Conservation (phyloP, 2,888 invertebrate genomes). For the Drosophila neonasuta region DNA sequence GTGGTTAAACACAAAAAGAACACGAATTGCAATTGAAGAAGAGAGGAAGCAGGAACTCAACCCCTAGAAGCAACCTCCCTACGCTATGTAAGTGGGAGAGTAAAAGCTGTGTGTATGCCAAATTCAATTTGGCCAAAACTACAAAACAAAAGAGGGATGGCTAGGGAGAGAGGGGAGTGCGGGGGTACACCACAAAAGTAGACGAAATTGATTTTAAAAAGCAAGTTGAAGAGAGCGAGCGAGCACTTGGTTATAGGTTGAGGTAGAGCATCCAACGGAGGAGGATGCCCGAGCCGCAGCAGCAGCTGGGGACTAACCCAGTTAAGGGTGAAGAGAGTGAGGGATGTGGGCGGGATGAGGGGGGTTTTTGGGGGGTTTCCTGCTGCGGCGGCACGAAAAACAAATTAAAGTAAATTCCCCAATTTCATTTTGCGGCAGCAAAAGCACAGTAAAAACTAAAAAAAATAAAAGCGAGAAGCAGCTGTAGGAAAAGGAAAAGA, state of each 20-base stretch:
- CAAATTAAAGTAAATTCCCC: conserved; percentile 77
- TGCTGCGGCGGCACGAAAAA: conserved; percentile 75
- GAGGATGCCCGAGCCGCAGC: not conserved
- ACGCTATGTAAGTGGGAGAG: conserved; percentile 16
- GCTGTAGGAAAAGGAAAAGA: conserved; percentile 55
- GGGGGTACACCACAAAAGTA: conserved; percentile 57
- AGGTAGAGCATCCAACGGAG: conserved; percentile 9
- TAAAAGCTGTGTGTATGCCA: conserved; percentile 59
- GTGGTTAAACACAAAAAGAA: conserved; percentile 52
- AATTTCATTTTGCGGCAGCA: conserved; percentile 75
- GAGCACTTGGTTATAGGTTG: conserved; percentile 21
- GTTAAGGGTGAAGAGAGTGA: conserved; percentile 5
- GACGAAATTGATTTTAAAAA: conserved; percentile 77
- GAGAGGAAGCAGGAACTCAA: too few relatives aligned
- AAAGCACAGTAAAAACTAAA: conserved; percentile 32
- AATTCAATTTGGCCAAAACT: conserved; percentile 72
- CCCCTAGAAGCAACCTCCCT: conserved; percentile 18
- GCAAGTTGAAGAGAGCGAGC: conserved; percentile 40
- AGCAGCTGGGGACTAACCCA: conserved; percentile 26
- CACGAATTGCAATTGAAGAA: conserved; percentile 59
- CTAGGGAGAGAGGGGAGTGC: not conserved
- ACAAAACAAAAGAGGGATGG: conserved; percentile 56
- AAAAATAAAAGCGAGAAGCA: conserved; percentile 30
- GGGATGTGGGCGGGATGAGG: not conserved
- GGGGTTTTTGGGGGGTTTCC: conserved; percentile 10